Base-by-base conservation (phyloP, 2,888 invertebrate genomes). In the Athripsodes cinereus region DNA sequence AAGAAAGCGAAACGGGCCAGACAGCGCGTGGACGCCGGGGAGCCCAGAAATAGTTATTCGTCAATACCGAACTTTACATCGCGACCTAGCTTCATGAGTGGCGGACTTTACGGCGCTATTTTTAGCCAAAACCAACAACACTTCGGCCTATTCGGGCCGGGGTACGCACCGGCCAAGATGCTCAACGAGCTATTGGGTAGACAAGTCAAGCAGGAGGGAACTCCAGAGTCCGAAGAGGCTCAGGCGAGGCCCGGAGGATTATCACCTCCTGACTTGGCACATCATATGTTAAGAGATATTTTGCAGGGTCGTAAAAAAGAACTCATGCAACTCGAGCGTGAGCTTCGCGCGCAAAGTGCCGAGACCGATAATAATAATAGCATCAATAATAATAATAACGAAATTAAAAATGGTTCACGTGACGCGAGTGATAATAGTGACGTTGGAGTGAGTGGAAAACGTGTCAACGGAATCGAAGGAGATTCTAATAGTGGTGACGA, bases 11-110 rank as follows among this genome's bases (percentile, higher is more conserved):
- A 92, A 82, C 88, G 92, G 80, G 90, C 90, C 82, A 87, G 93
- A 85, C 92, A 93, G 86, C 89, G 92, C 81, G 93, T 92, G 82
- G 92, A 93, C 90, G 93, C 92, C 83, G 92, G 93, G 72, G 92
- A 94, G 83, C 90, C 90, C 79, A 88, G 92, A 80, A 93, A 92
- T 84, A 90, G 90, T 78, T 93, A 93, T 82, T 90, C 88, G 70
- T 85, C 85, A 71, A 86, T 87, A 70, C 85, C 85, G 73, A 85
- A 85, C 78, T 85, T 86, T 72, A 85, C 85, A 81, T 85, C 85
- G 76, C 83, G 85, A 74, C 85, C 86, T 81, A 86, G 85, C 77
- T 90, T 86, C 81, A 88, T 91, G 81, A 87, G 88, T 74, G 86
- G 88, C 76, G 87, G 90, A 81, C 81, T 92, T 70, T 92, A 91